phyloP scores from a whole-genome alignment of 2,888 invertebrate genomes.

The Panopea generosa region DNA sequence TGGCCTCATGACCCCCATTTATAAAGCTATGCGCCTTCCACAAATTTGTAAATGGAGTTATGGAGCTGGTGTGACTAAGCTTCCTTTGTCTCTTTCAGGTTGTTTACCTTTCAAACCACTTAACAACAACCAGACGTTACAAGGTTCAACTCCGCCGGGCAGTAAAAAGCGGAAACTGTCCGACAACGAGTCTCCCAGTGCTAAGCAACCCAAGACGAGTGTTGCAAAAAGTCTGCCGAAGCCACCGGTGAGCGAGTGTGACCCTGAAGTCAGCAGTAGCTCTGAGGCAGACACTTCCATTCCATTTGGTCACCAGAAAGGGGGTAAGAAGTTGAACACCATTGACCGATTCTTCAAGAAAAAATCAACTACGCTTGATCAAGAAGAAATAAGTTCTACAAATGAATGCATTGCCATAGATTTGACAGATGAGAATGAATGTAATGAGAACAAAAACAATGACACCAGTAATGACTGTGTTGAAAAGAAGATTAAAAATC shows the following conservation, averaged over 20 bases:
- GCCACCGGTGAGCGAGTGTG: conserved; percentile 55
- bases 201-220: conserved; percentile 63
- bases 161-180: conserved; percentile 70
- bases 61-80: neutral
- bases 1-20: neutral
- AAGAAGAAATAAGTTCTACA: conserved; percentile 77
- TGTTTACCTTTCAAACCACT: conserved; percentile 69
- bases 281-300: conserved; percentile 74
- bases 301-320: conserved; percentile 32
- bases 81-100: conserved; percentile 48
- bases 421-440: conserved; percentile 49
- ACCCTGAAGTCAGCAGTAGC: conserved; percentile 80
- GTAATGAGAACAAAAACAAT: neutral
- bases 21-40: neutral
- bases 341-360: conserved; percentile 62
- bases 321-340: conserved; percentile 53
- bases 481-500: conserved; percentile 1
- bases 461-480: neutral
- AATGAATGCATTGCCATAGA: conserved; percentile 73
- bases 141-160: conserved; percentile 54
- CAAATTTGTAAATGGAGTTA: neutral
- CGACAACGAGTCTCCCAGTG: conserved; percentile 69
- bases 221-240: conserved; percentile 3
- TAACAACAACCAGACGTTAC: conserved; percentile 47
- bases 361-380: conserved; percentile 33